phyloP scores from a whole-genome alignment of 1,140 invertebrate genomes.

The Chionoecetes opilio region DNA sequence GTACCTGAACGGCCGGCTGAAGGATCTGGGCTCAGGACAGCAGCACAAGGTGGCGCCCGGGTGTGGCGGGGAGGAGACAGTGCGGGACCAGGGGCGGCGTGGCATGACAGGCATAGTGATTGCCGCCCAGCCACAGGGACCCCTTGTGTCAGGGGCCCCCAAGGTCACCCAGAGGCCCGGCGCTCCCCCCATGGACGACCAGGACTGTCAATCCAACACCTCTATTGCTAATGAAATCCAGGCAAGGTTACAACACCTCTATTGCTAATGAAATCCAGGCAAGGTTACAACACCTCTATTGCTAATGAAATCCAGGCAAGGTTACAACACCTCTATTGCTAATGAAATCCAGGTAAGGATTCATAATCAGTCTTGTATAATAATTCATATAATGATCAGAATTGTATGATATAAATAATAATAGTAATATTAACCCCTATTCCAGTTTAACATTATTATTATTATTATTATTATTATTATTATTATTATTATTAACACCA shows the following conservation, averaged over 20 bases:
- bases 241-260: slow-evolving; percentile 57
- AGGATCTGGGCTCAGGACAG: slow-evolving; percentile 92
- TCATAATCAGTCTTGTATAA: too few species aligned
- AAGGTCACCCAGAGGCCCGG: background rate
- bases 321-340: too few species aligned
- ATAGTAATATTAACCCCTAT: too few species aligned
- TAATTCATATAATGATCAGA: too few species aligned
- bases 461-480: too few species aligned
- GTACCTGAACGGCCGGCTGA: slow-evolving; percentile 96
- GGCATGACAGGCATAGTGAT: background rate
- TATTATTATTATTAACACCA: too few species aligned
- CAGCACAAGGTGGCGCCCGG: slow-evolving; percentile 90
- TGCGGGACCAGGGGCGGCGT: slow-evolving; percentile 70
- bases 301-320: too few species aligned
- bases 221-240: slow-evolving; percentile 70
- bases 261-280: too few species aligned
- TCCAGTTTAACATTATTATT: too few species aligned
- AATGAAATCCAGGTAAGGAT: too few species aligned
- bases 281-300: too few species aligned
- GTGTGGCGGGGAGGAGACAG: slow-evolving; percentile 82
- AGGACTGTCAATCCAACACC: slow-evolving; percentile 47
- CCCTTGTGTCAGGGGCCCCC: background rate
- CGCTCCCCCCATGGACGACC: background rate
- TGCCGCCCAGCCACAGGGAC: background rate
- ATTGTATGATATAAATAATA: too few species aligned